These are phyloP conservation scores for Propsilocerus akamusi DNA, from an alignment of 1,140 invertebrate species.

Conservation along the genomic window DNA sequence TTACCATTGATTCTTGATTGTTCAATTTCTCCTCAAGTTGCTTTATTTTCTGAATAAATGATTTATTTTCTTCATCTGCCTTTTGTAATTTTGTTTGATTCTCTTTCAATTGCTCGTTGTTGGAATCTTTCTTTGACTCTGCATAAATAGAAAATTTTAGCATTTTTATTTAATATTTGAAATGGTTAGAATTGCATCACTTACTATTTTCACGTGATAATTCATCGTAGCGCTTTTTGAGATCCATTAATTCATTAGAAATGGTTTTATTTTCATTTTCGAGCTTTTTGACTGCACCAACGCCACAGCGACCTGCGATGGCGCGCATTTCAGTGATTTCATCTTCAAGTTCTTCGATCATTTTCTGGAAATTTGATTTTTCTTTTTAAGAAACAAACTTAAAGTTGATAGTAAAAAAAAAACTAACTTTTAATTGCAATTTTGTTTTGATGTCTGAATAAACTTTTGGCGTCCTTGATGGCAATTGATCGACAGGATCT, in stretches of 20 bases:
- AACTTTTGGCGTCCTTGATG: slow-evolving; percentile 15
- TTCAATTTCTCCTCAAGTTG: slow-evolving; percentile 20
- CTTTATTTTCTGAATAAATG: slow-evolving; percentile 15
- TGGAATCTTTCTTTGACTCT: neutral
- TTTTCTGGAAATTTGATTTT: slow-evolving; percentile 12
- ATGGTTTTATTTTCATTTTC: slow-evolving; percentile 13
- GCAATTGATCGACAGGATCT: slow-evolving; percentile 16
- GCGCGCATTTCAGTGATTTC: slow-evolving; percentile 20
- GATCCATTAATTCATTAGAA: neutral
- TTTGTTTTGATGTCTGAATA: slow-evolving; percentile 21
- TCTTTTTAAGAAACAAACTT: neutral
- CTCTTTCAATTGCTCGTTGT: neutral
- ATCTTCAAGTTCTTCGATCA: slow-evolving; percentile 22
- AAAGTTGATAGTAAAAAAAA: neutral
- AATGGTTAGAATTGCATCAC: neutral
- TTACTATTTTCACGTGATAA: neutral
- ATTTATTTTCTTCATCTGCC: slow-evolving; percentile 18
- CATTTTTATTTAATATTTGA: slow-evolving; percentile 9
- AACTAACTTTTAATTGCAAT: slow-evolving; percentile 13
- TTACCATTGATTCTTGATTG: slow-evolving; percentile 16
- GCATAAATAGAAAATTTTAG: neutral
- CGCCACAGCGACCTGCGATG: slow-evolving; percentile 13
- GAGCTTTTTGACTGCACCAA: slow-evolving; percentile 14
- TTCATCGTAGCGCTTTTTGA: neutral
- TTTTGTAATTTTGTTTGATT: slow-evolving; percentile 16